phyloP scores from a whole-genome alignment of 2,888 invertebrate genomes.

The Perizoma affinitatum region DNA sequence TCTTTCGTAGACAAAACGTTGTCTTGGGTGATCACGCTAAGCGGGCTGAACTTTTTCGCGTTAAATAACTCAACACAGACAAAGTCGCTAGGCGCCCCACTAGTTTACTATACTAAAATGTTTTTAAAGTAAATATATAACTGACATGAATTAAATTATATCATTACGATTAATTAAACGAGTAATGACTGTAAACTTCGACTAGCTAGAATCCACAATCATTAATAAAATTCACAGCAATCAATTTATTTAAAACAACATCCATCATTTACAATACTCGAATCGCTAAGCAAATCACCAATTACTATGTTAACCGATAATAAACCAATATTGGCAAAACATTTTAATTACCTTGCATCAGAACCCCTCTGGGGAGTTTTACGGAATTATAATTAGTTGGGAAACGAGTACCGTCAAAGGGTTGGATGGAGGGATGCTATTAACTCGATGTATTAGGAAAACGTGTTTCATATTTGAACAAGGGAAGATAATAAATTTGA shows the following conservation, averaged over 20 bases:
- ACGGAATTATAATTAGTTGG: constrained; percentile 64
- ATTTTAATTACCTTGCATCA: constrained; percentile 60
- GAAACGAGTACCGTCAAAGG: constrained; percentile 48
- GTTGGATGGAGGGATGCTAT: constrained; percentile 53
- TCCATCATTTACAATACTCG: not conserved
- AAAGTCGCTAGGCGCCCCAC: too few relatives aligned
- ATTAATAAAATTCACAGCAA: not conserved
- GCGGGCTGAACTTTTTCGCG: too few relatives aligned
- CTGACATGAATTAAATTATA: too few relatives aligned
- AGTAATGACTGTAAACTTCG: not conserved
- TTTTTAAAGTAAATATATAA: too few relatives aligned
- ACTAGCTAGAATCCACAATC: not conserved
- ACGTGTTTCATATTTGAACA: constrained; percentile 51
- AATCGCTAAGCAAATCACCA: not conserved
- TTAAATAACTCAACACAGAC: too few relatives aligned
- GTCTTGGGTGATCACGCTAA: too few relatives aligned
- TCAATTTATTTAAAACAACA: not conserved
- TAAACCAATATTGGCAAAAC: constrained; percentile 53
- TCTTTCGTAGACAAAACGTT: too few relatives aligned
- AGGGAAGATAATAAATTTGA: constrained; percentile 35
- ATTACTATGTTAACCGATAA: constrained; percentile 20
- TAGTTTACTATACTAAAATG: too few relatives aligned
- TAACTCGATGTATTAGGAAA: constrained; percentile 60
- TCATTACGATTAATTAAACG: not conserved
- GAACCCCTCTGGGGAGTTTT: constrained; percentile 45